phyloP scores from a whole-genome alignment of 64 coral and sea anemone genomes.

The Montipora efflorescens region DNA sequence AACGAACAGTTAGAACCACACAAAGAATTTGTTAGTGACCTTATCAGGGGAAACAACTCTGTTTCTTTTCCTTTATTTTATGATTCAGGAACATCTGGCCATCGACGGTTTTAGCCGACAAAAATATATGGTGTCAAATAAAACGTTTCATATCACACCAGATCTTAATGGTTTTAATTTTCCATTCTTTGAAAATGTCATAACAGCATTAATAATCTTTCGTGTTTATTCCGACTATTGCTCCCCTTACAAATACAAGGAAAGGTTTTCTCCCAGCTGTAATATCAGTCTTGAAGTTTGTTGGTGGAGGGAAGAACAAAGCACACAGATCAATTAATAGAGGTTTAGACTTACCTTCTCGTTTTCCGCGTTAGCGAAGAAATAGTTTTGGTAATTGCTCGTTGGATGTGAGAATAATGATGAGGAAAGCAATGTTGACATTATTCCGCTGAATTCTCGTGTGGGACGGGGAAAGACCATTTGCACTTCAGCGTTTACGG shows the following conservation, averaged over 20 bases:
- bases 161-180: constrained; percentile 8
- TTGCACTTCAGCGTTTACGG: background rate
- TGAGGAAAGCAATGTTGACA: constrained; percentile 21
- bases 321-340: background rate
- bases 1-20: background rate
- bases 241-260: background rate
- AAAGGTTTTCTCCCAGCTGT: background rate
- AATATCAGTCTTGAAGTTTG: too few relatives aligned
- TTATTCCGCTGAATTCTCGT: constrained; percentile 31
- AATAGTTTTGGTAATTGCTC: constrained; percentile 42
- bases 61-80: background rate
- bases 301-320: too few relatives aligned
- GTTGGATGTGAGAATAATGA: constrained; percentile 42
- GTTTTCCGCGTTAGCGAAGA: constrained; percentile 36
- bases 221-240: background rate
- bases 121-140: background rate
- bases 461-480: constrained; percentile 33
- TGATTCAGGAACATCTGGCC: constrained; percentile 4
- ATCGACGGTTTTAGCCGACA: background rate
- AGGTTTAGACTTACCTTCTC: constrained; percentile 41
- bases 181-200: background rate
- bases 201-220: background rate
- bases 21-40: background rate
- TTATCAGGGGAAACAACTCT: background rate
- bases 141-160: constrained; percentile 21